Percentiles rank a stretch among this genome's conserved stretches.
phyloP scores from a whole-genome alignment of 2,888 invertebrate species.

The Heteromyza rotundicornis region DNA sequence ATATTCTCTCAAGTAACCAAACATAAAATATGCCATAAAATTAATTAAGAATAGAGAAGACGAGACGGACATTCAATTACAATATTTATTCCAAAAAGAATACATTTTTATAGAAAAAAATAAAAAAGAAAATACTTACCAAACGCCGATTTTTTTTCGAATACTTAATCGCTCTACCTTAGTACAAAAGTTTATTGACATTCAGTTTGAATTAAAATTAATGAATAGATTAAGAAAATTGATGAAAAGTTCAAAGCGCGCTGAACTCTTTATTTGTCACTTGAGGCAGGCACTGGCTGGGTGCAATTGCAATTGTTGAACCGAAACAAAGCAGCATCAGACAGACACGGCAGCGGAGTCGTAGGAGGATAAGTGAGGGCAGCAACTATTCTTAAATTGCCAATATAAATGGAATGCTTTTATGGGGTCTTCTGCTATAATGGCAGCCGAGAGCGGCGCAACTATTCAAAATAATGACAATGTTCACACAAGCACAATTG shows the following conservation, averaged over 20 bases:
- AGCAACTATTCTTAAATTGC: background rate
- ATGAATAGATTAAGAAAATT: slow-evolving; percentile 26
- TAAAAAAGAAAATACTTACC: no score
- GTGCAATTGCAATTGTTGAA: background rate
- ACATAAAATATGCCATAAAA: slow-evolving; percentile 17
- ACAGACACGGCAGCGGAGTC: no score
- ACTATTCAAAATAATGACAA: background rate
- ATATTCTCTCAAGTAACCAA: background rate
- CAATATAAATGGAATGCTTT: background rate
- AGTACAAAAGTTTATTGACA: background rate
- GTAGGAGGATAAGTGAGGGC: background rate
- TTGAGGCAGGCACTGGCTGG: background rate
- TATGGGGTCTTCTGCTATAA: no score
- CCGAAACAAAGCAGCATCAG: no score
- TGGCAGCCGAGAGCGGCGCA: no score
- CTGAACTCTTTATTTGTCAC: slow-evolving; percentile 76
- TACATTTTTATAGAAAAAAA: no score
- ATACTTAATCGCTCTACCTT: no score
- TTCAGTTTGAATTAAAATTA: background rate
- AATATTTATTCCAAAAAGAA: no score
- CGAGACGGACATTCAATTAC: no score
- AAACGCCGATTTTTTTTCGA: background rate
- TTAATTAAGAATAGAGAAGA: no score
- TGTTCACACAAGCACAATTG: background rate
- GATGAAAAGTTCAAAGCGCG: slow-evolving; percentile 60